Evolutionary conservation across 1,140 invertebrate species (phyloP).

Genomic region (Drosophila subpulchrella): DNA sequence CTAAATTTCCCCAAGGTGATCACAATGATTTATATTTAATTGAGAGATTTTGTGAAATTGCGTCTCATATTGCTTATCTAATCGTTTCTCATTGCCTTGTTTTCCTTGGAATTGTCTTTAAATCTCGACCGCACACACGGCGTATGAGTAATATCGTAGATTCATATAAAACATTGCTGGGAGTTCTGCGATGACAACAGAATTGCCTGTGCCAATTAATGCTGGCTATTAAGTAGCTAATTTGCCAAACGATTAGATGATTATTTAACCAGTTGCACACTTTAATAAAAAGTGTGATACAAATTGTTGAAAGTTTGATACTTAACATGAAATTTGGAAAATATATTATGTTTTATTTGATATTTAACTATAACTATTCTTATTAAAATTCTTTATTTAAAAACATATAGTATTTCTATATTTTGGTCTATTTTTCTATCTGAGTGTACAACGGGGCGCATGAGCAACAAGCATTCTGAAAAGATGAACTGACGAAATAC

Average conservation of each 20-base stretch:
- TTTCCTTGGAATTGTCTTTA: conserved; percentile 57
- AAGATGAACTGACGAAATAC: conserved; percentile 15
- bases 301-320: not conserved
- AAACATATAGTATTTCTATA: not conserved
- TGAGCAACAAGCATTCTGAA: conserved; percentile 35
- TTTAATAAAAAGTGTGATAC: not conserved
- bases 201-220: conserved; percentile 16
- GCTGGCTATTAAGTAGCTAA: conserved; percentile 26
- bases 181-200: conserved; percentile 10
- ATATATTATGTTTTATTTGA: too few relatives aligned
- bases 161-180: conserved; percentile 18
- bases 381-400: too few relatives aligned
- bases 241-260: conserved; percentile 35
- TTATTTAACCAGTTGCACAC: conserved; percentile 1
- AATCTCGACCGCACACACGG: conserved; percentile 40
- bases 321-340: too few relatives aligned
- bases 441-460: conserved; percentile 26
- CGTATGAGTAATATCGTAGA: conserved; percentile 64
- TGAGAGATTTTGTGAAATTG: conserved; percentile 7
- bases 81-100: conserved; percentile 22
- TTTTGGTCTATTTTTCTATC: not conserved
- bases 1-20: not conserved
- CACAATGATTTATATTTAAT: not conserved
- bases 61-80: conserved; percentile 24
- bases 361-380: not conserved